Evolutionary conservation across 2,113 vertebrate species (phyloP).

Genomic region (Paradisaea rubra): DNA sequence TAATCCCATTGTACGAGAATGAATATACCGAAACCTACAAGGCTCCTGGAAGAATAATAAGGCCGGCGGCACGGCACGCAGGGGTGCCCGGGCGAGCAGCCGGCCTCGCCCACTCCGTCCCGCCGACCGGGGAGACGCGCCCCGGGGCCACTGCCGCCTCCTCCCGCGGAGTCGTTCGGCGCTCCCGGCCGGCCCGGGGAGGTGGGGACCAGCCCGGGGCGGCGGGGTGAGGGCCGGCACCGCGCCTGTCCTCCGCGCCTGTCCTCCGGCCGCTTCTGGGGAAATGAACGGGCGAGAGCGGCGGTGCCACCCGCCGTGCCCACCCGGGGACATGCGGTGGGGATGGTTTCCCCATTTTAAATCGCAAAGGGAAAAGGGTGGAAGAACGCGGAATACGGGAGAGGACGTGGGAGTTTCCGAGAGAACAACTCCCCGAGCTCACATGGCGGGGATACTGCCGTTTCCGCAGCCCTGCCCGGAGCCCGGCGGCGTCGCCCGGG

Average conservation of each 20-base stretch:
- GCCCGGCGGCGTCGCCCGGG: not conserved
- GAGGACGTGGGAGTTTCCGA: not conserved
- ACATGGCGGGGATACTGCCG: not conserved
- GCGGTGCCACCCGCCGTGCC: not conserved
- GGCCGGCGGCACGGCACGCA: not conserved
- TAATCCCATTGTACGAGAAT: slow-evolving; percentile 73
- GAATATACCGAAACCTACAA: slow-evolving; percentile 59
- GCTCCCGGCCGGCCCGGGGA: not conserved
- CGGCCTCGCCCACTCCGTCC: not conserved
- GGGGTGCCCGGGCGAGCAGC: not conserved
- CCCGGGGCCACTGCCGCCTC: not conserved
- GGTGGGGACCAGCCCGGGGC: not conserved
- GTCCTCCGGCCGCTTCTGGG: not conserved
- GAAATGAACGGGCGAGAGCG: not conserved
- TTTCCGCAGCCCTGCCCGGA: not conserved
- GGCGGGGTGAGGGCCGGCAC: not conserved
- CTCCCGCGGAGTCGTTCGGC: not conserved
- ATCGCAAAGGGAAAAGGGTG: not conserved
- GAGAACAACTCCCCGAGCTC: not conserved
- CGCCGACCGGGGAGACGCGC: not conserved
- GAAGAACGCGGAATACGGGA: not conserved
- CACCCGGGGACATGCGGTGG: not conserved
- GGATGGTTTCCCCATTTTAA: not conserved
- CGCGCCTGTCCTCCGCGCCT: not conserved
- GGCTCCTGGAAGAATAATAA: slow-evolving; percentile 21